A percentile compares a stretch with the other conserved stretches of the same genome.
phyloP scores from a whole-genome alignment of 2,797 vertebrate genomes.

The Nannoperca obscura region DNA sequence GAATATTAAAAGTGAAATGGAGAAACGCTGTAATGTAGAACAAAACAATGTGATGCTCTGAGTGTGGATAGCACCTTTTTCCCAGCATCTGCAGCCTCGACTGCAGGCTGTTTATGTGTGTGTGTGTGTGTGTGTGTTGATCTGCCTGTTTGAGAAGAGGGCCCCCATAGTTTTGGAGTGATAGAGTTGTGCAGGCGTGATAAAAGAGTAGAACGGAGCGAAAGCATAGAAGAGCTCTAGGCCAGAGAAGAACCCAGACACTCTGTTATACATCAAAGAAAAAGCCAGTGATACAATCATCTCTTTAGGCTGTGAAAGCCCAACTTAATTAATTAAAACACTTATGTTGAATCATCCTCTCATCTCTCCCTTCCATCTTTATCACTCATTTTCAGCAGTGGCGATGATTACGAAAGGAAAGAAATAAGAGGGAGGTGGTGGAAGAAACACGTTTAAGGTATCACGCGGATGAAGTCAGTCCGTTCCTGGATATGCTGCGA shows the following conservation, averaged over 20 bases:
- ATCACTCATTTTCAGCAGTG: slow-evolving; percentile 57
- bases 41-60: slow-evolving; percentile 16
- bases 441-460: slow-evolving; percentile 32
- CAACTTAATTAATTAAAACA: slow-evolving; percentile 82
- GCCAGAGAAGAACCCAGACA: slow-evolving; percentile 73
- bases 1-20: not conserved
- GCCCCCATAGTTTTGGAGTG: slow-evolving; percentile 34
- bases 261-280: slow-evolving; percentile 81
- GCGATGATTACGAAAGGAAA: slow-evolving; percentile 47
- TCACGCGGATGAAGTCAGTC: slow-evolving; percentile 29
- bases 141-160: slow-evolving; percentile 44
- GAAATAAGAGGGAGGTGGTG: slow-evolving; percentile 1
- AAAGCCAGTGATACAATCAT: slow-evolving; percentile 71
- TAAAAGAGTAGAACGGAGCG: slow-evolving; percentile 63
- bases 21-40: slow-evolving; percentile 18
- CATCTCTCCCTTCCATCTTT: slow-evolving; percentile 53
- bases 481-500: slow-evolving; percentile 37
- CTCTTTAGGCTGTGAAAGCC: slow-evolving; percentile 69
- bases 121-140: slow-evolving; percentile 10
- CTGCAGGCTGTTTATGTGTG: slow-evolving; percentile 39
- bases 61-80: slow-evolving; percentile 35
- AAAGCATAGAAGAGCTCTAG: slow-evolving; percentile 63
- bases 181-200: slow-evolving; percentile 62
- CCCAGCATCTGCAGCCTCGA: slow-evolving; percentile 25
- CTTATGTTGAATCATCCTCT: slow-evolving; percentile 68